phyloP scores from a whole-genome alignment of 1,140 invertebrate species.

The Lycorma delicatula region DNA sequence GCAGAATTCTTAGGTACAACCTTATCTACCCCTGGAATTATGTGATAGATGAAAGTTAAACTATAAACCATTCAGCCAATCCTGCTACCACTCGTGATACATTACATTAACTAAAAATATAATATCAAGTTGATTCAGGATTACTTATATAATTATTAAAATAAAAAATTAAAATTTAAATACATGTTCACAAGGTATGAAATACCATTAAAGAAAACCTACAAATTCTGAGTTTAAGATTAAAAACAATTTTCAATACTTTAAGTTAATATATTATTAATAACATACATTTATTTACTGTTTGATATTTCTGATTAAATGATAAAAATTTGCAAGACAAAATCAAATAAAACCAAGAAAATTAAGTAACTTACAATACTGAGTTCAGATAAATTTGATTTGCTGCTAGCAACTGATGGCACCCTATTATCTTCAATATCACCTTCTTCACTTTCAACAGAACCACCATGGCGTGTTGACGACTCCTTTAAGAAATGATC shows the following conservation, averaged over 20 bases:
- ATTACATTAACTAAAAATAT: no score
- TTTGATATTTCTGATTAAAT: neutral
- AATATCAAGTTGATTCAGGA: no score
- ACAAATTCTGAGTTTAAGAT: neutral
- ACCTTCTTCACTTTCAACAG: constrained; percentile 62
- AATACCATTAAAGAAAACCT: no score
- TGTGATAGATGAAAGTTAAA: no score
- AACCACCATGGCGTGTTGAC: constrained; percentile 45
- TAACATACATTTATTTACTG: neutral
- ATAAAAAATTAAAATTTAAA: no score
- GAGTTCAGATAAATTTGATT: constrained; percentile 71
- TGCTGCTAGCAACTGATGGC: constrained; percentile 68
- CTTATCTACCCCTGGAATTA: no score
- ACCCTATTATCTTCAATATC: constrained; percentile 68
- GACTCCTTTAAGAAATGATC: constrained; percentile 82
- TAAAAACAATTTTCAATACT: neutral
- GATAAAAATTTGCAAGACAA: neutral
- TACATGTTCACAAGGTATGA: no score
- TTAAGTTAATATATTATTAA: neutral
- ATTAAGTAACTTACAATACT: constrained; percentile 53
- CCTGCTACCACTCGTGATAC: no score
- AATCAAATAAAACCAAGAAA: neutral
- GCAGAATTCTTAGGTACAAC: no score
- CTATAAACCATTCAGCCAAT: no score
- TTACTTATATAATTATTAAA: no score